These are phyloP conservation scores for Panthera uncia DNA, from an alignment of 2,113 vertebrate genomes.

Conservation along the genomic window DNA sequence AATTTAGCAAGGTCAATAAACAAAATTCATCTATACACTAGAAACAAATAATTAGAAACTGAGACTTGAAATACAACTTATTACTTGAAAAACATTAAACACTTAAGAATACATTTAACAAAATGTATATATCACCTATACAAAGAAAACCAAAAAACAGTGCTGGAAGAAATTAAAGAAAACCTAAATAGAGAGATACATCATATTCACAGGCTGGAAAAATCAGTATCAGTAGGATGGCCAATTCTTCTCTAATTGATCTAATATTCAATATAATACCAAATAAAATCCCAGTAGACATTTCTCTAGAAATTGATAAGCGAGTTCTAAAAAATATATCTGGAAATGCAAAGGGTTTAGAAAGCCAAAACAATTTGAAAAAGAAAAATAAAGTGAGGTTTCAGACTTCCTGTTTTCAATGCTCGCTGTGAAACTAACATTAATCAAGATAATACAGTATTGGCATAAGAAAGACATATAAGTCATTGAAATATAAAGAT, in stretches of 20 bases:
- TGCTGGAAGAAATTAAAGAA: background rate
- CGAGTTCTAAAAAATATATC: background rate
- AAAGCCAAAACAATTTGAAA: background rate
- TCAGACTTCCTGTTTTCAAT: background rate
- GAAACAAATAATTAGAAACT: background rate
- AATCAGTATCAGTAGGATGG: background rate
- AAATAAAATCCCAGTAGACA: background rate
- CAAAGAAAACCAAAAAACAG: background rate
- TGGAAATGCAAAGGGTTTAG: background rate
- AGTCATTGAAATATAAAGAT: background rate
- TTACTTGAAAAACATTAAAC: background rate
- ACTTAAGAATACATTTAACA: background rate
- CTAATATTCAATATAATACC: background rate
- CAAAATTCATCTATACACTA: background rate
- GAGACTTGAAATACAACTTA: background rate
- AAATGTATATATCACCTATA: background rate
- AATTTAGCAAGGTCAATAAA: background rate
- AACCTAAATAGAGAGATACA: background rate
- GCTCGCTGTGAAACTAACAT: background rate
- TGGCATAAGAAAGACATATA: background rate
- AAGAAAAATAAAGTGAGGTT: background rate
- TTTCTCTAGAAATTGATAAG: background rate
- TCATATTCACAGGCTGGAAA: background rate
- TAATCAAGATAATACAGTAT: background rate
- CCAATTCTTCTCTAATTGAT: background rate